Percentiles rank a stretch among this genome's conserved stretches.
These are phyloP conservation scores for Brachypodius melanocephalos DNA, from an alignment of 2,113 vertebrate species.

Conservation along the genomic window DNA sequence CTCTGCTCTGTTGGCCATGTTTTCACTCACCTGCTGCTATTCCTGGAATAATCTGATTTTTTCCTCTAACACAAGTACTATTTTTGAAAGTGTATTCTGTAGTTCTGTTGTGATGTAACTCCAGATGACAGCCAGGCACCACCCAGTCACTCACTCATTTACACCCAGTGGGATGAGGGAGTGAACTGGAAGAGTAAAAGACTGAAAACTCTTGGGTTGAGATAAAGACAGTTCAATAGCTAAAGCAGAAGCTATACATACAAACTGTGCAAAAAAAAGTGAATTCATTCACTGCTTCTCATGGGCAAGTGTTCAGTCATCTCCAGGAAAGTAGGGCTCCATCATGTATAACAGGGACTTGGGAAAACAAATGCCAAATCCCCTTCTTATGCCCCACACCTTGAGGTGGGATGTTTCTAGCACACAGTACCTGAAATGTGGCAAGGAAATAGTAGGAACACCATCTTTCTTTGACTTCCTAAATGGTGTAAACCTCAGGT, in stretches of 20 bases:
- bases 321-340: not conserved
- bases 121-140: not conserved
- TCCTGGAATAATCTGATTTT: not conserved
- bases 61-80: not conserved
- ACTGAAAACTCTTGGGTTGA: not conserved
- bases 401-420: not conserved
- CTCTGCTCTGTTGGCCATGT: not conserved
- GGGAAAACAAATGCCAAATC: not conserved
- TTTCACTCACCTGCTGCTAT: not conserved
- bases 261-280: not conserved
- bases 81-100: not conserved
- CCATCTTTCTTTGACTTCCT: not conserved
- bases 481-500: not conserved
- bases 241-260: not conserved
- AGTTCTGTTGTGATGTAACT: not conserved
- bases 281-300: not conserved
- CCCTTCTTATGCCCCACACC: not conserved
- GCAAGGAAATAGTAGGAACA: not conserved
- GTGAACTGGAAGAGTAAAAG: not conserved
- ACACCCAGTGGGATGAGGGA: not conserved
- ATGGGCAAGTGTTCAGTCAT: rapidly evolving
- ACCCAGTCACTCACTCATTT: not conserved
- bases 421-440: not conserved
- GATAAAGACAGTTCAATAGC: not conserved
- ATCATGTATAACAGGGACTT: too few relatives aligned